These are phyloP conservation scores for Lithophane socia DNA, from an alignment of 2,888 invertebrate species.

Conservation along the genomic window DNA sequence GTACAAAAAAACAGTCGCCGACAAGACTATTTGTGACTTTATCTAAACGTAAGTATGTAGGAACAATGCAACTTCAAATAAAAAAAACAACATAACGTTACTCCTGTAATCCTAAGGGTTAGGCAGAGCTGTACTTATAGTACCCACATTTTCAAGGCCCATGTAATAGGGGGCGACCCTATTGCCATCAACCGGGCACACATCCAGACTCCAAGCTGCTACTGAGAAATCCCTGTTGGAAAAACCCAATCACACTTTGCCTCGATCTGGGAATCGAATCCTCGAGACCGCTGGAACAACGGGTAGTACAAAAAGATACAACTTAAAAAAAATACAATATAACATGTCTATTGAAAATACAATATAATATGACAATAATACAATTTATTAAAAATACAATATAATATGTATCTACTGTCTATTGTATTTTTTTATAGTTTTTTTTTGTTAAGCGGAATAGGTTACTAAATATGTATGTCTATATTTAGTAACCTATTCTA, in stretches of 20 bases:
- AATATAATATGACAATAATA: too few relatives aligned
- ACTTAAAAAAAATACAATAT: too few relatives aligned
- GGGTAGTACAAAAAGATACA: too few relatives aligned
- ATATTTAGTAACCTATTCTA: too few relatives aligned
- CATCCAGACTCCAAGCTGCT: neutral
- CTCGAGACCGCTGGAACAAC: too few relatives aligned
- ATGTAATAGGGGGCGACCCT: neutral
- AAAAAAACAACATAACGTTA: neutral
- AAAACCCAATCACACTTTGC: neutral
- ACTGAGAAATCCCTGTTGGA: neutral
- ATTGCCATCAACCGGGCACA: neutral
- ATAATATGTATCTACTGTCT: too few relatives aligned
- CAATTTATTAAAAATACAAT: too few relatives aligned
- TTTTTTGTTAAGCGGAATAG: too few relatives aligned
- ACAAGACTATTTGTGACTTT: slow-evolving; percentile 18
- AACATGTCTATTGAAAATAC: too few relatives aligned
- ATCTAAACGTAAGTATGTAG: slow-evolving; percentile 49
- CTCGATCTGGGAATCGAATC: neutral
- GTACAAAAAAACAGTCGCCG: slow-evolving; percentile 3
- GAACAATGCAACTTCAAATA: too few relatives aligned
- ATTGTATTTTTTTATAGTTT: too few relatives aligned
- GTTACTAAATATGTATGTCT: too few relatives aligned
- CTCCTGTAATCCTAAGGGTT: neutral
- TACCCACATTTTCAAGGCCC: neutral
- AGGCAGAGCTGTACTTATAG: neutral